Base-by-base conservation (phyloP, 1,140 invertebrate genomes). In the Orchestia grillus region DNA sequence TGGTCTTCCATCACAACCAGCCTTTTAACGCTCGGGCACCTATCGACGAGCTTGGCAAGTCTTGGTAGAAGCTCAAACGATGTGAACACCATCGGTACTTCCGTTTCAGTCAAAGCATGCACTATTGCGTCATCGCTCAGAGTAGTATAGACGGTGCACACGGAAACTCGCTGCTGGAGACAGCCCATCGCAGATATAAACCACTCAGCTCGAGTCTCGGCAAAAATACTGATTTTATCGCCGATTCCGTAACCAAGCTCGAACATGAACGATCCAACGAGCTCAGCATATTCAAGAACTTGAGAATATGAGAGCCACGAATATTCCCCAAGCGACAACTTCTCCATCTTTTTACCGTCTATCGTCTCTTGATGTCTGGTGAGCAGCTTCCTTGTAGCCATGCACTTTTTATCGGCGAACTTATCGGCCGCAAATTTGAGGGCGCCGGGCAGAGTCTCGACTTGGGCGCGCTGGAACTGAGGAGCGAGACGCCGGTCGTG, bases 181-280 rank as follows among this genome's bases (percentile, higher is more conserved):
- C 97, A 98, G 16, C 98, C 97, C 94, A 98, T 97, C 0, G 98
- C 97, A 23, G 97, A 97, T 42, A 98, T 97, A 97, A 98, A 97
- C 98, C 98, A 98, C 97, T 98, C 98, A 41, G 97, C 97, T 95
- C 98, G 97, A 8, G 98, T 98, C 96, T 98, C 98, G 45, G 98
- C 97, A 97, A 98, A 98, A 53, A 98, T 97, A n/a, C 98, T 97
- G 42, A 98, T 97, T 62, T 97, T 97, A 87, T 97, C 97, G 40
- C 97, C 97, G 0, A 97, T 97, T 96, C 97, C 97, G 47, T 97
- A 97, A 28, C 97, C 98, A 95, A 97, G 96, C n/a, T 96, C 94
- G 28, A 94, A 90, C 40, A 98, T 96, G 87, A 97, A 97, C 47
- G 96, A 96, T 36, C 97, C 97, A 96, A 98, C 97, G 95, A 97